Conservation (phyloP, 2,797 vertebrate species). For the Notolabrus celidotus region DNA sequence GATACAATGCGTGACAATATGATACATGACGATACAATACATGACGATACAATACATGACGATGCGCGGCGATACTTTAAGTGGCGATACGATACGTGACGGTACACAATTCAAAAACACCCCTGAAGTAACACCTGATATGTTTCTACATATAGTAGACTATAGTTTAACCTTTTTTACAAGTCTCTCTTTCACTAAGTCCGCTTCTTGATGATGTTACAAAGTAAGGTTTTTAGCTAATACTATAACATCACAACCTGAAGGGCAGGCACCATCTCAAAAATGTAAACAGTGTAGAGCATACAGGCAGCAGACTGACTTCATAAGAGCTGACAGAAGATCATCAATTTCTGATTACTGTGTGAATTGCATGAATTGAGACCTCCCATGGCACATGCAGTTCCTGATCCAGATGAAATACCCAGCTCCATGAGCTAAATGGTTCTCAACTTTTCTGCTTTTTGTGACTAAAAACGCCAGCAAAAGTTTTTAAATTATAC, state of each 20-base stretch:
- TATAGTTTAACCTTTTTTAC: no score
- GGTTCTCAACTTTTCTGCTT: background rate
- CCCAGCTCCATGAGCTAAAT: background rate
- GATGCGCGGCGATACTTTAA: no score
- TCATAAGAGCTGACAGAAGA: background rate
- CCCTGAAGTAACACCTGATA: no score
- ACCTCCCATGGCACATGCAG: background rate
- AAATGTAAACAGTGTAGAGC: background rate
- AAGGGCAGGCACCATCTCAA: background rate
- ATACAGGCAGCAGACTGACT: background rate
- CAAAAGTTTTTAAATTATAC: background rate
- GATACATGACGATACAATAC: no score
- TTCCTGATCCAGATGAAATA: background rate
- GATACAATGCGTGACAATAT: no score
- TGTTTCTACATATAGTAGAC: no score
- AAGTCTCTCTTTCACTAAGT: no score
- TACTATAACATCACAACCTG: background rate
- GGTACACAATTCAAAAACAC: no score
- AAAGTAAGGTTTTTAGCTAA: background rate
- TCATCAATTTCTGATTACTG: background rate
- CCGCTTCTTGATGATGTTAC: no score
- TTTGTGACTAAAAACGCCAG: background rate
- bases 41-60: no score
- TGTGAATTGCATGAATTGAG: background rate
- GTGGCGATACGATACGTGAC: no score